Evolutionary conservation across 1,140 invertebrate species (phyloP), one percentile per base, ranked within the genome.

Genomic region (Orius laevigatus): DNA sequence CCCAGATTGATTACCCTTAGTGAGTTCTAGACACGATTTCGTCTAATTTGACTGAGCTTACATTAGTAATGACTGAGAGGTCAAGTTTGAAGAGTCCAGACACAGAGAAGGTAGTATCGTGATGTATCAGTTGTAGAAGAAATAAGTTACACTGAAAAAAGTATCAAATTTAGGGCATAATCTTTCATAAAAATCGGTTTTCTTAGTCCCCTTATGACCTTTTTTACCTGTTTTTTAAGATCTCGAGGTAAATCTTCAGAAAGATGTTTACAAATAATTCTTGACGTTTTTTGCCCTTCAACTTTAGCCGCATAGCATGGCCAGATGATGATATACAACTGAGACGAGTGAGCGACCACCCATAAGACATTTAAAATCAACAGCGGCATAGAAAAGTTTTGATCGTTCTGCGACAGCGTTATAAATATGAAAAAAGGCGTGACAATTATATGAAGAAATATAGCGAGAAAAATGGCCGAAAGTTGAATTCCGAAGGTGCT

Each of bases 371-470:
- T 76, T 5, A 78, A 66, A 20, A 64, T 53, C 62, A 46, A 11
- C 64, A 55, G 18, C 64, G 61, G 0, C 63, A 62, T 19, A 34
- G 16, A 49, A 19, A 11, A 49, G 15, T 41, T 19, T 36, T 5
- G 32, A 12, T 10, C 16, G 10, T 34, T n/a, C 10, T 43, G 40
- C 12, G 44, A 31, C 16, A 51, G 1, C 2, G 79, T 76, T 58
- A 76, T 66, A 41, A 80, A 74, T 1, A 79, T 62, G 58, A 81
- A 79, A 57, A 80, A 81, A 0, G 77, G 74, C 0, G 79, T 80
- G 11, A 79, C 76, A 12, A 81, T 75, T 11, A 81, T 60, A 55
- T 81, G 79, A 50, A 81, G 64, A 31, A 81, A 55, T 8, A 53
- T 55, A n/a, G 40, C 46, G 9, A 57, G 40, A 9, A 57, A 12